phyloP scores from a whole-genome alignment of 2,888 invertebrate species.

The Drosophila pseudotakahashii region DNA sequence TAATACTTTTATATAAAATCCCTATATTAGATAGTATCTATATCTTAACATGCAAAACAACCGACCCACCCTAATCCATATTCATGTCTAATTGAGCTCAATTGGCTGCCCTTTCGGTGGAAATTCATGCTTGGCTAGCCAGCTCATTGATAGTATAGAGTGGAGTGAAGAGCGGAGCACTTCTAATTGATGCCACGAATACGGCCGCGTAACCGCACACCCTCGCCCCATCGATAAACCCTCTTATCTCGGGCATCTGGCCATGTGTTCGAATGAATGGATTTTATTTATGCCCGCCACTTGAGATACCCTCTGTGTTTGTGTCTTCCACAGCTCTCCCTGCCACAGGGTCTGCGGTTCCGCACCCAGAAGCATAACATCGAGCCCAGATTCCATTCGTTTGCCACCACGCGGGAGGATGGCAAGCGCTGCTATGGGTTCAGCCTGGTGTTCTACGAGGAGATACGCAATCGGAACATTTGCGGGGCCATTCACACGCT shows the following conservation, averaged over 20 bases:
- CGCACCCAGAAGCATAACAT: slow-evolving; percentile 95
- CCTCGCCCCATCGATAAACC: slow-evolving; percentile 8
- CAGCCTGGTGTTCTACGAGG: slow-evolving; percentile 97
- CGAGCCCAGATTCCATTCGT: slow-evolving; percentile 96
- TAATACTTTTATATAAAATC: too few relatives aligned
- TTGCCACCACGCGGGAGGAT: slow-evolving; percentile 98
- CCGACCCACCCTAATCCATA: slow-evolving; percentile 34
- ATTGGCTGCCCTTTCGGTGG: slow-evolving; percentile 59
- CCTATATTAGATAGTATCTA: neutral
- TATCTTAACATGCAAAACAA: too few relatives aligned
- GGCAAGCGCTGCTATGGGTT: slow-evolving; percentile 97
- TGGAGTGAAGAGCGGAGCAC: slow-evolving; percentile 11
- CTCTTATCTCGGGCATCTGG: slow-evolving; percentile 50
- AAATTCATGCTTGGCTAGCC: slow-evolving; percentile 67
- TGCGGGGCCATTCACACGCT: slow-evolving; percentile 97
- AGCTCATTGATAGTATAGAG: slow-evolving; percentile 50
- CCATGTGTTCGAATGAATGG: slow-evolving; percentile 43
- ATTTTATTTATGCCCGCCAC: slow-evolving; percentile 12
- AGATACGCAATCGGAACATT: slow-evolving; percentile 95
- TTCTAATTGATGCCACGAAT: slow-evolving; percentile 65
- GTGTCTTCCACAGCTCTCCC: slow-evolving; percentile 90
- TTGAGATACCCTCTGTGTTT: neutral
- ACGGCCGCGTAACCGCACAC: slow-evolving; percentile 12
- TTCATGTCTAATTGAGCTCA: slow-evolving; percentile 68
- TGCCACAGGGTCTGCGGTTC: slow-evolving; percentile 97